Percentiles rank a stretch among this genome's conserved stretches.
phyloP scores from a whole-genome alignment of 2,113 vertebrate genomes.

The Elgaria multicarinata region DNA sequence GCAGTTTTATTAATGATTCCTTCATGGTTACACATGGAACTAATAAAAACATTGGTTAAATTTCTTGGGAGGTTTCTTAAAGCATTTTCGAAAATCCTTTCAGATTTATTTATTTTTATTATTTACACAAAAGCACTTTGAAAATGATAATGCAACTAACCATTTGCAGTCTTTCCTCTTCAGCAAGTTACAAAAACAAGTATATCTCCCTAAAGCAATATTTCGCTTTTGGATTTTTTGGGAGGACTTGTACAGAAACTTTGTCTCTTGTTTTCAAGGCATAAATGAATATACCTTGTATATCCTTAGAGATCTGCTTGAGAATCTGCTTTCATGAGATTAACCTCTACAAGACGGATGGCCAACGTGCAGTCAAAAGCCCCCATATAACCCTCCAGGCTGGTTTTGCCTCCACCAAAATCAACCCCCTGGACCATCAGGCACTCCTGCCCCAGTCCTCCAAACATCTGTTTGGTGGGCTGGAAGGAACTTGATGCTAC shows the following conservation, averaged over 20 bases:
- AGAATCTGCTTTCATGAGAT: neutral
- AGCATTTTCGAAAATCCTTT: slow-evolving; percentile 4
- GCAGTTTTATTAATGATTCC: neutral
- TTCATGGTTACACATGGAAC: neutral
- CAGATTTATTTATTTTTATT: neutral
- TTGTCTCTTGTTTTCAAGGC: neutral
- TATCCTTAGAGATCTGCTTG: neutral
- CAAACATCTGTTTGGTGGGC: too few relatives aligned
- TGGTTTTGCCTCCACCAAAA: too few relatives aligned
- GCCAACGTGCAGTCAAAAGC: too few relatives aligned
- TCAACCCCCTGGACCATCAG: too few relatives aligned
- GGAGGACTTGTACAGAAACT: neutral
- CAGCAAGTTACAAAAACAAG: neutral
- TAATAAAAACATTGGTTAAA: neutral
- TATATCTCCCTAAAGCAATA: neutral
- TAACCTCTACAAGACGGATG: neutral
- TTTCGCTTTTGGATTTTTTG: neutral
- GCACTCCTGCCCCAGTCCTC: too few relatives aligned
- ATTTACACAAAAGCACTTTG: neutral
- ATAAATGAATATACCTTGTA: neutral
- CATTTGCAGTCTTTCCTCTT: neutral
- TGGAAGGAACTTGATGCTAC: too few relatives aligned
- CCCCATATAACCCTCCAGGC: too few relatives aligned
- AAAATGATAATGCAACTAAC: neutral
- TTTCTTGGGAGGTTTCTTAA: neutral